A percentile compares a stretch with the other conserved stretches of the same genome.
phyloP scores from a whole-genome alignment of 2,797 vertebrate genomes.

The Knipowitschia caucasica region DNA sequence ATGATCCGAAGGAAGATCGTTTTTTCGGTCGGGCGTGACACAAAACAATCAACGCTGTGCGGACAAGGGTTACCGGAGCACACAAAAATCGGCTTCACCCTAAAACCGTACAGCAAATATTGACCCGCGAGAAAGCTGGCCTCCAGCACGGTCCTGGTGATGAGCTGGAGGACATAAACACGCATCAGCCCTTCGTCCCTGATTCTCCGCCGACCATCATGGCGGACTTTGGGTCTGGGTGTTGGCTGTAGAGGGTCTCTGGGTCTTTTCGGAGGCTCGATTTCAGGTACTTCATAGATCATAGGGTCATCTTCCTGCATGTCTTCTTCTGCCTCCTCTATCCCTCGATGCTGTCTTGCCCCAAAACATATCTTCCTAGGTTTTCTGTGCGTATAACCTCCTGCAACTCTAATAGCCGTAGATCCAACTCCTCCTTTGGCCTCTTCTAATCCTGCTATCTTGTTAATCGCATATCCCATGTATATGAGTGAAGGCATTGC shows the following conservation, averaged over 20 bases:
- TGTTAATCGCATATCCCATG: slow-evolving; percentile 92
- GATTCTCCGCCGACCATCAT: slow-evolving; percentile 88
- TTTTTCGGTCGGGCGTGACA: slow-evolving; percentile 95
- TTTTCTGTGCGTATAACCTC: slow-evolving; percentile 81
- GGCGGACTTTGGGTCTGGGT: slow-evolving; percentile 81
- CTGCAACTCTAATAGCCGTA: slow-evolving; percentile 63
- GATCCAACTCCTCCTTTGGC: slow-evolving; percentile 61
- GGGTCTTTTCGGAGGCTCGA: slow-evolving; percentile 74
- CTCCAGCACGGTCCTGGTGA: slow-evolving; percentile 87
- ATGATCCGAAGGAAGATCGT: slow-evolving; percentile 98
- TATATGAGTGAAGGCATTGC: slow-evolving; percentile 94
- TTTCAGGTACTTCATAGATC: slow-evolving; percentile 92
- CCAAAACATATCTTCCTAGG: slow-evolving; percentile 79
- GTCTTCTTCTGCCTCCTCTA: slow-evolving; percentile 77
- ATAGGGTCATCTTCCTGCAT: slow-evolving; percentile 84
- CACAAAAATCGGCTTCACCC: slow-evolving; percentile 84
- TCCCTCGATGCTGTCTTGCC: slow-evolving; percentile 71
- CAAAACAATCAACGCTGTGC: slow-evolving; percentile 94
- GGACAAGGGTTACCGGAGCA: slow-evolving; percentile 90
- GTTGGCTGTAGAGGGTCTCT: slow-evolving; percentile 82
- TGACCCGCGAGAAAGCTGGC: slow-evolving; percentile 91
- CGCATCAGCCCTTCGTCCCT: slow-evolving; percentile 91
- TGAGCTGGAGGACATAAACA: slow-evolving; percentile 92
- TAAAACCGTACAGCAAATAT: slow-evolving; percentile 94
- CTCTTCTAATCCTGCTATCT: slow-evolving; percentile 89